These are phyloP conservation scores for Erethizon dorsatum DNA, from an alignment of 2,797 vertebrate genomes.

Conservation along the genomic window DNA sequence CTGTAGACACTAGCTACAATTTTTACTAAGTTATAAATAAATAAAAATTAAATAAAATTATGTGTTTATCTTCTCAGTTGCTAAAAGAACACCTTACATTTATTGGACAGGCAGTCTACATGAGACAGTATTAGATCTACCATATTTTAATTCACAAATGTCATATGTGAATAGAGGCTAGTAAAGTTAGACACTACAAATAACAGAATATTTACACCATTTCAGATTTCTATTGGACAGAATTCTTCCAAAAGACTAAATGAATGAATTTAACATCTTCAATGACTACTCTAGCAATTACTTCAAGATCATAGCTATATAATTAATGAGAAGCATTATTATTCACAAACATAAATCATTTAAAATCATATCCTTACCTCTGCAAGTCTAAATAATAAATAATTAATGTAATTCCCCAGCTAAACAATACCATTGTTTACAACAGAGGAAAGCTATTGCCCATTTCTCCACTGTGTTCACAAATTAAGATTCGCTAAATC, in stretches of 20 bases:
- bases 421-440: background rate
- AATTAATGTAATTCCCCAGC: conserved; percentile 23
- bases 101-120: background rate
- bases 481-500: background rate
- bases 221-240: background rate
- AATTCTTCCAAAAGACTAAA: background rate
- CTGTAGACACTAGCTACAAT: background rate
- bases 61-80: background rate
- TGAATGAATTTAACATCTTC: conserved; percentile 31
- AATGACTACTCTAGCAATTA: conserved; percentile 19
- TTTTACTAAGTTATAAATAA: background rate
- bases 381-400: conserved; percentile 28
- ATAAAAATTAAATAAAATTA: conserved; percentile 10
- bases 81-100: background rate
- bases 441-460: background rate
- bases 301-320: conserved; percentile 21
- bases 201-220: background rate
- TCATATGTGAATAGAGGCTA: background rate
- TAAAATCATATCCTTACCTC: conserved; percentile 42
- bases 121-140: background rate
- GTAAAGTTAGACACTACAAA: background rate
- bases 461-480: background rate
- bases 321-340: conserved; percentile 57
- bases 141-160: background rate
- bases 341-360: background rate